A percentile compares a stretch with the other conserved stretches of the same genome.
Conservation (phyloP, 2,797 vertebrate genomes). For the Dendrocincla tyrannina region DNA sequence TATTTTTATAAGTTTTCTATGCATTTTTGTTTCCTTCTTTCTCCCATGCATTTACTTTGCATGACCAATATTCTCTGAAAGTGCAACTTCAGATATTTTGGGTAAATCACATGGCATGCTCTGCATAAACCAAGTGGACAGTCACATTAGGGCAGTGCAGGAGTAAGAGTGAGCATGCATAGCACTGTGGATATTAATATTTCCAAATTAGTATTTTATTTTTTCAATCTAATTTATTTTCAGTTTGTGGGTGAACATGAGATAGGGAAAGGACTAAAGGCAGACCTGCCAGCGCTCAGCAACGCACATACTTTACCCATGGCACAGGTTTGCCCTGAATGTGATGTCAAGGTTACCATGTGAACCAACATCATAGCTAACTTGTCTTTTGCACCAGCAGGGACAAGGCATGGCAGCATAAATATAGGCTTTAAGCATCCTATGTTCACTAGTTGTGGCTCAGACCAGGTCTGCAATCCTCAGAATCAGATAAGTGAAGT, state of each 20-base stretch:
- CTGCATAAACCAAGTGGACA: neutral
- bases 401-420: neutral
- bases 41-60: neutral
- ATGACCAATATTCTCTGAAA: neutral
- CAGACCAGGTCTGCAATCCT: accelerated
- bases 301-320: accelerated
- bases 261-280: neutral
- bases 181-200: neutral
- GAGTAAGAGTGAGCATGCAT: neutral
- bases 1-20: slow-evolving; percentile 41
- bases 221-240: neutral
- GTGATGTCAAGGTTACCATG: neutral
- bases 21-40: slow-evolving; percentile 47
- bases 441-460: neutral
- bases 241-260: neutral
- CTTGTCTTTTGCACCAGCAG: neutral
- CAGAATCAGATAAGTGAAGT: neutral
- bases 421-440: neutral
- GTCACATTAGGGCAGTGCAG: neutral
- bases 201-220: neutral
- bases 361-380: neutral
- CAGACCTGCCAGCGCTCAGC: neutral
- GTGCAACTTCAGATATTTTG: slow-evolving; percentile 8
- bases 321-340: neutral
- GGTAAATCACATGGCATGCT: neutral